Percentiles rank a stretch among this genome's conserved stretches.
Evolutionary conservation across 2,113 vertebrate species (phyloP).

Genomic region (Osmerus eperlanus): DNA sequence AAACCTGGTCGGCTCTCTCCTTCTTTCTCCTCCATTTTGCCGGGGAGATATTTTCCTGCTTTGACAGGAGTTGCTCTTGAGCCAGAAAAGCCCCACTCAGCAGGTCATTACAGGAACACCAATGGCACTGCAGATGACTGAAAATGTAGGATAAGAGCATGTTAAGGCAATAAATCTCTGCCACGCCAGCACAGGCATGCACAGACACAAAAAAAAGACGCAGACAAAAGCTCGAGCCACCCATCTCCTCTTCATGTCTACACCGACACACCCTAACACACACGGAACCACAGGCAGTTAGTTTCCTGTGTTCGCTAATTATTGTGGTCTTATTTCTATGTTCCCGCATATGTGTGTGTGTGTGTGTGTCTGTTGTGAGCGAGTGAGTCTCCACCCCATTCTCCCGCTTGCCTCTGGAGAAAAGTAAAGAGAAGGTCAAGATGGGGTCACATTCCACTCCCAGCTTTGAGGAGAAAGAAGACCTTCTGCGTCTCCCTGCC

Average conservation of each 20-base stretch:
- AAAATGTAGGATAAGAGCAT: conserved; percentile 8
- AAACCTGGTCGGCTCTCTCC: neutral
- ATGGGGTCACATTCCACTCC: conserved; percentile 18
- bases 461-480: conserved; percentile 1
- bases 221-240: neutral
- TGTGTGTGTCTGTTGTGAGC: conserved; percentile 4
- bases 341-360: conserved; percentile 15
- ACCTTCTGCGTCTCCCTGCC: neutral
- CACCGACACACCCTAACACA: conserved; percentile 6
- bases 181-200: neutral
- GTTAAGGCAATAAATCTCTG: conserved; percentile 4
- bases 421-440: conserved; percentile 10
- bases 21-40: neutral
- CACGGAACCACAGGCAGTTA: conserved; percentile 12
- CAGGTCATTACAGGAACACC: neutral
- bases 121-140: conserved; percentile 1
- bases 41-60: neutral
- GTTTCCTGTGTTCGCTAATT: conserved; percentile 19
- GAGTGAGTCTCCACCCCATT: neutral
- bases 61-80: conserved; percentile 2
- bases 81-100: neutral
- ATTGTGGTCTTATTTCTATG: conserved; percentile 6
- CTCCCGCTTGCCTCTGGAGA: neutral
- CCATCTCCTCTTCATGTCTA: neutral
- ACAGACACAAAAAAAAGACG: neutral